Evolutionary conservation across 2,888 invertebrate species (phyloP).

Genomic region (Folsomia candida): DNA sequence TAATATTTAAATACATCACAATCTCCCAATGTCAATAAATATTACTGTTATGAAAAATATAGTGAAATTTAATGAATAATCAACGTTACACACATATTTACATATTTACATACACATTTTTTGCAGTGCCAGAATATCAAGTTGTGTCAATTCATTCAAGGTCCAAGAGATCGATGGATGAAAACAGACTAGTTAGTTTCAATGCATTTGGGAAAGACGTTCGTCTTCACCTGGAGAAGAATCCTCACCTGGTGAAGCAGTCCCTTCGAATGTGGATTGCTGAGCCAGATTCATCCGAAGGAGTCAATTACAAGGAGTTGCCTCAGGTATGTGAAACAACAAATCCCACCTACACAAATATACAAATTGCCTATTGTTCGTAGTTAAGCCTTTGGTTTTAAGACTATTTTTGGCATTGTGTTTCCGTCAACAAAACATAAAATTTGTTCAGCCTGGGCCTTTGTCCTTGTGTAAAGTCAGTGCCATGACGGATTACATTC

Average conservation of each 20-base stretch:
- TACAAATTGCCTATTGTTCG: neutral
- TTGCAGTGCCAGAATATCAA: conserved; percentile 77
- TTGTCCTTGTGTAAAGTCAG: conserved; percentile 1
- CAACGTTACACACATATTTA: no score
- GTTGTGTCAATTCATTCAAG: conserved; percentile 65
- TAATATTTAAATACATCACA: no score
- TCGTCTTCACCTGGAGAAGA: conserved; percentile 71
- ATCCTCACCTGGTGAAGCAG: conserved; percentile 73
- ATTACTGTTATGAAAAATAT: no score
- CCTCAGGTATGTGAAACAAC: conserved; percentile 63
- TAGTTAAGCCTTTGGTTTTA: no score
- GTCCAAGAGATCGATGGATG: conserved; percentile 54
- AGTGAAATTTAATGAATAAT: no score
- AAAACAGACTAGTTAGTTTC: conserved; percentile 67
- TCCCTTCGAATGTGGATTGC: conserved; percentile 75
- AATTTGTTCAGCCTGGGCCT: neutral
- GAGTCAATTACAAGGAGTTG: conserved; percentile 75
- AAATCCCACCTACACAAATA: neutral
- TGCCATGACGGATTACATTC: conserved; percentile 10
- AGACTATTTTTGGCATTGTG: conserved; percentile 9
- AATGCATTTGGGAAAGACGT: conserved; percentile 76
- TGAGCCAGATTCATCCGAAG: conserved; percentile 65
- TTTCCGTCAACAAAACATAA: neutral
- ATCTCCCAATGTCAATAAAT: no score
- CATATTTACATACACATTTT: no score